Base-by-base conservation (phyloP, 1,140 invertebrate species). In the Hetaerina americana region DNA sequence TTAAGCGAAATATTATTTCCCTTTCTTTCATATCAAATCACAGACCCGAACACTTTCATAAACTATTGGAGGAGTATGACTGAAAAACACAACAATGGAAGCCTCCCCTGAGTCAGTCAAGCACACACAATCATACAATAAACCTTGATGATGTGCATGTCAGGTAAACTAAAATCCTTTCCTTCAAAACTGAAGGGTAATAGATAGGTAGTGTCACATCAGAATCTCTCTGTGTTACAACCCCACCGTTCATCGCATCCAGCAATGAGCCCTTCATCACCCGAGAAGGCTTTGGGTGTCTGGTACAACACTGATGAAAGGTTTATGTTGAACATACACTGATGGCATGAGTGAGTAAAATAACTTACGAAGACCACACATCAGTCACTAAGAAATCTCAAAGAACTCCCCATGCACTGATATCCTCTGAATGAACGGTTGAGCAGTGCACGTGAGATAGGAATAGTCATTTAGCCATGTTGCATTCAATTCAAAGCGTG, bases 331-430 rank as follows among this genome's bases (percentile, higher is more conserved):
- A 57, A 57, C 22, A n/a, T 12, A 57, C 40, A 57, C 40, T n/a
- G 22, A 57, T 57, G 40, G 40, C 15, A 57, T 57, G 22, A 57
- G 22, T 57, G n/a, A n/a, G n/a, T n/a, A n/a, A n/a, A n/a, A n/a
- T n/a, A n/a, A n/a, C n/a, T n/a, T n/a, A n/a, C n/a, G n/a, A n/a
- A n/a, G n/a, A n/a, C n/a, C n/a, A n/a, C n/a, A n/a, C n/a, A n/a
- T n/a, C n/a, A n/a, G 22, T 57, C 10, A 57, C 40, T 57, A 57
- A 18, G 40, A 57, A 57, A 57, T 24, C 31, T 71, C 75, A 75
- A 79, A 82, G 75, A 83, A 79, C 84, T 92, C 89, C 18, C 90
- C 90, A 66, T 87, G 84, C 67, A 91, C 80, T n/a, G 89, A 89
- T 80, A 91, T 85, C 73, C 88, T 84, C 80, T 88, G 86, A 66